Percentiles rank a stretch among this genome's conserved stretches.
Evolutionary conservation across 2,113 vertebrate species (phyloP).

Genomic region (Ceyx melanurus): DNA sequence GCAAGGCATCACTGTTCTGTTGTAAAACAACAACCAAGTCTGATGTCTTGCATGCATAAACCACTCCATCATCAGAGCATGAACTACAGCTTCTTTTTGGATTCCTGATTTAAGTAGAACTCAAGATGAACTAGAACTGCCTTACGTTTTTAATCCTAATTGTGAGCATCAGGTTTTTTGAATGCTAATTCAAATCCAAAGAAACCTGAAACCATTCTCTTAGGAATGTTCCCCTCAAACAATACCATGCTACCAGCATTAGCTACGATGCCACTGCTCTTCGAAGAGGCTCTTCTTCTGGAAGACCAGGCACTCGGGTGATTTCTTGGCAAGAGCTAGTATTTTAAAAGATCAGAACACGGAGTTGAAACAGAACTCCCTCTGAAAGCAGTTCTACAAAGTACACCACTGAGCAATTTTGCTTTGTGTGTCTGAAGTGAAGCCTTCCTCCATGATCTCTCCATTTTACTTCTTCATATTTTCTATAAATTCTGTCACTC

Average conservation of each 20-base stretch:
- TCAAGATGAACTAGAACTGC: not conserved
- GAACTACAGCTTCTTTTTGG: not conserved
- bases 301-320: not conserved
- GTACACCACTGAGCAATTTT: not conserved
- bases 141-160: not conserved
- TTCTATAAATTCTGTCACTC: not conserved
- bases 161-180: not conserved
- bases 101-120: not conserved
- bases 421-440: not conserved
- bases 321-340: not conserved
- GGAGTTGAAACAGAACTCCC: not conserved
- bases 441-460: not conserved
- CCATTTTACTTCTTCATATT: not conserved
- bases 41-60: not conserved
- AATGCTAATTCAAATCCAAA: not conserved
- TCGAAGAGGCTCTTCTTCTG: not conserved
- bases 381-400: not conserved
- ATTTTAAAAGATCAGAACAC: not conserved
- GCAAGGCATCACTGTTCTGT: not conserved
- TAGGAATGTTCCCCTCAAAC: not conserved
- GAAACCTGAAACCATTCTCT: not conserved
- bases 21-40: not conserved
- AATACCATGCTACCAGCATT: accelerated
- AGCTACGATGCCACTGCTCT: not conserved
- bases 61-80: not conserved